These are phyloP conservation scores for Willowsia nigromaculata DNA, from an alignment of 2,888 invertebrate species.

Conservation along the genomic window DNA sequence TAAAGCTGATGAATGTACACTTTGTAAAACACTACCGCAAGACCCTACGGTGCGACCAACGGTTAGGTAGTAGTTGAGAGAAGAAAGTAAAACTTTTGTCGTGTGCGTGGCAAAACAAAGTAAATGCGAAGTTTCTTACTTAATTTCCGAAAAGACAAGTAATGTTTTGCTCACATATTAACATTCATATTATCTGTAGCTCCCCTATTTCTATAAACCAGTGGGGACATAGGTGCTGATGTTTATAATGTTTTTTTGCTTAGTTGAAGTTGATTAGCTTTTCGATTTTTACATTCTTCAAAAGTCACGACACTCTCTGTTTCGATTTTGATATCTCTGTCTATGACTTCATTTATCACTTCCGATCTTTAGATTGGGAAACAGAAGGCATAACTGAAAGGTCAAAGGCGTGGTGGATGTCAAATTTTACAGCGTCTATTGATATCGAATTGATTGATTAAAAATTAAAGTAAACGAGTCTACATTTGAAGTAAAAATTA, in stretches of 20 bases:
- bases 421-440: neutral
- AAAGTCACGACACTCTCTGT: neutral
- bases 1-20: slow-evolving; percentile 40
- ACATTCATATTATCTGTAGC: no score
- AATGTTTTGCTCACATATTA: no score
- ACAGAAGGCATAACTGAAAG: neutral
- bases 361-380: neutral
- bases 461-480: neutral
- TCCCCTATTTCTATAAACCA: no score
- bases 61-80: neutral
- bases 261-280: no score
- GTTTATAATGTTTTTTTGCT: no score
- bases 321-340: no score
- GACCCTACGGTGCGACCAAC: neutral
- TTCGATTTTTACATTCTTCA: neutral
- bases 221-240: no score
- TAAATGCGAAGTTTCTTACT: neutral
- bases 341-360: no score
- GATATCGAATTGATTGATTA: no score
- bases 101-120: neutral
- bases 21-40: neutral
- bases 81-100: neutral
- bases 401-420: slow-evolving; percentile 7
- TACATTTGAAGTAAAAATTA: neutral
- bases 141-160: neutral